Percentiles rank a stretch among this genome's conserved stretches.
Evolutionary conservation across 2,888 invertebrate genomes (phyloP).

Genomic region (Drosophila anceps): DNA sequence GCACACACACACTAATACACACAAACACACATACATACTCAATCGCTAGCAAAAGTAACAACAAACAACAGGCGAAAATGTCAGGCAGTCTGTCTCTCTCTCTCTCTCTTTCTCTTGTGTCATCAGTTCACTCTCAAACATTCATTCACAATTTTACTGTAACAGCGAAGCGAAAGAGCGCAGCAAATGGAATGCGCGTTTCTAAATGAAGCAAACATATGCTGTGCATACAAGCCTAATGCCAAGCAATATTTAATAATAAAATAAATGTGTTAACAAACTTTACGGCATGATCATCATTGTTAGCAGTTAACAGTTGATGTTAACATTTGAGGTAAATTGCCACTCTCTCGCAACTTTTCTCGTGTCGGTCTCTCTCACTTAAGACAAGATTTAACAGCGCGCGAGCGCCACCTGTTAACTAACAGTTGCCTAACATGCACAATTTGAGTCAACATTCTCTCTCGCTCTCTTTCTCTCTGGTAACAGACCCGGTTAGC

Average conservation of each 20-base stretch:
- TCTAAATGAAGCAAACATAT: constrained; percentile 42
- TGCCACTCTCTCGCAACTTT: constrained; percentile 8
- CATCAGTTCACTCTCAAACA: constrained; percentile 40
- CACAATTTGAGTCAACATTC: constrained; percentile 54
- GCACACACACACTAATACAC: constrained; percentile 7
- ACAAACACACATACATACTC: constrained; percentile 8
- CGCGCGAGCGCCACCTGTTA: constrained; percentile 53
- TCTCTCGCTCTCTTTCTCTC: constrained; percentile 36
- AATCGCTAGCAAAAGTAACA: constrained; percentile 44
- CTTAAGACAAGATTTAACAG: constrained; percentile 31
- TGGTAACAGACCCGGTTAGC: constrained; percentile 40
- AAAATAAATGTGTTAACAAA: constrained; percentile 1
- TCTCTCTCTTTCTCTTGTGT: constrained; percentile 15
- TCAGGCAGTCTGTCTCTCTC: constrained; percentile 36
- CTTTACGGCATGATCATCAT: constrained; percentile 35
- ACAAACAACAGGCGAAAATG: constrained; percentile 60
- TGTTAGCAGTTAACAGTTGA: constrained; percentile 13
- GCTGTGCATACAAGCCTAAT: constrained; percentile 15
- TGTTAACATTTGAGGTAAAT: constrained; percentile 16
- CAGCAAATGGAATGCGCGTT: constrained; percentile 38
- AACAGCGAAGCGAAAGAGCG: constrained; percentile 40
- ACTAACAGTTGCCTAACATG: constrained; percentile 52
- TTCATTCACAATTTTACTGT: constrained; percentile 58
- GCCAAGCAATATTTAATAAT: not conserved
- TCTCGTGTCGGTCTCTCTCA: not conserved